Evolutionary conservation across 2,113 vertebrate species (phyloP).

Genomic region (Emberiza fucata): DNA sequence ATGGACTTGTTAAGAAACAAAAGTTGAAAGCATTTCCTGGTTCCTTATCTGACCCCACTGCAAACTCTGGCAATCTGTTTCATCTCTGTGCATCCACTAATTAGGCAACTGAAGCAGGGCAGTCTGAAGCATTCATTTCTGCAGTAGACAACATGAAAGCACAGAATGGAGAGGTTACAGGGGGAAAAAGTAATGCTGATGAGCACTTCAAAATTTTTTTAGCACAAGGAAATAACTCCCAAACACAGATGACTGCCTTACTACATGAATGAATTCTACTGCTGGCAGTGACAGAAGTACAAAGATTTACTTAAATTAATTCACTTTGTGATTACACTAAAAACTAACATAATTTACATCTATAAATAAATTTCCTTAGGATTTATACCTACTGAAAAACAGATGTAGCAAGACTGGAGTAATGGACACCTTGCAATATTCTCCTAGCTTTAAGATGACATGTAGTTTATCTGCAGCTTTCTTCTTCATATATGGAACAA

Average conservation of each 20-base stretch:
- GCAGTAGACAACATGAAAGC: not conserved
- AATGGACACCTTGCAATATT: not conserved
- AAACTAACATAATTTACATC: not conserved
- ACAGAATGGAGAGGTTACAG: not conserved
- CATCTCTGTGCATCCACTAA: not conserved
- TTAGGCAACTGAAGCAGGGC: not conserved
- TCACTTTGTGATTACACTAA: not conserved
- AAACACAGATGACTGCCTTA: not conserved
- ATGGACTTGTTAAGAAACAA: not conserved
- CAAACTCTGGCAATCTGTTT: not conserved
- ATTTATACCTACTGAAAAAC: conserved; percentile 8
- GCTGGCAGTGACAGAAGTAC: not conserved
- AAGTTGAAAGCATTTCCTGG: not conserved
- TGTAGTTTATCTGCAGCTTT: not conserved
- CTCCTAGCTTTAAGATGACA: not conserved
- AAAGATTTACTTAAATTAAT: not conserved
- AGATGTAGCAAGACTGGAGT: not conserved
- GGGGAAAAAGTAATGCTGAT: not conserved
- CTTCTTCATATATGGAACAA: not conserved
- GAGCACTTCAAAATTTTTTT: not conserved
- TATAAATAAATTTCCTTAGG: not conserved
- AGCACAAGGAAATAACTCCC: not conserved
- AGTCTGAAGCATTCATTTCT: not conserved
- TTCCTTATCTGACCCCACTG: conserved; percentile 1
- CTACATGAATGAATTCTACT: not conserved